Conservation (phyloP, 37 sponge, comb jelly and placozoan genomes). For the Petrosia ficiformis region DNA sequence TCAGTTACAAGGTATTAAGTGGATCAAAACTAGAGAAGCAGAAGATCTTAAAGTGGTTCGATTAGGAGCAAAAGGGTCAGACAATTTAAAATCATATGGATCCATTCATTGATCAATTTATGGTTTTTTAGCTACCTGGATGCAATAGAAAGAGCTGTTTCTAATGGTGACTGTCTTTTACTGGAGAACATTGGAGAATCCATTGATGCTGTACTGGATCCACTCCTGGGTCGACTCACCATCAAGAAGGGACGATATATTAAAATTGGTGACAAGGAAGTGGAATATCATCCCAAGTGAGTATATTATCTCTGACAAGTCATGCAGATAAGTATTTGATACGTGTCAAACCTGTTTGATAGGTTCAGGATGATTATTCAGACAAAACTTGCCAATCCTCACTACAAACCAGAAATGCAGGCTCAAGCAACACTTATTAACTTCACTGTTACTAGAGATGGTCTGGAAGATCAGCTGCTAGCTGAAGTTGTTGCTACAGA, state of each 20-base stretch:
- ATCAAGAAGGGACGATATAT: constrained; percentile 98
- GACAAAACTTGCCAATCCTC: constrained; percentile 99
- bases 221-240: constrained; percentile 93
- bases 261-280: constrained; percentile 99
- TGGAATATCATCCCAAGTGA: constrained; percentile 92
- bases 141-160: constrained; percentile 91
- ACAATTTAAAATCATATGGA: not conserved
- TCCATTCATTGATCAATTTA: not conserved
- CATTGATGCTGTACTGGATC: constrained; percentile 97
- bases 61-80: constrained; percentile 88
- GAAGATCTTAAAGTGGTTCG: constrained; percentile 82
- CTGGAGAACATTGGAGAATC: constrained; percentile 95
- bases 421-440: constrained; percentile 97
- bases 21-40: constrained; percentile 98
- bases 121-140: constrained; percentile 79
- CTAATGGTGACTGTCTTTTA: constrained; percentile 86
- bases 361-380: constrained; percentile 70
- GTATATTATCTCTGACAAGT: not conserved
- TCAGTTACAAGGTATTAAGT: constrained; percentile 98
- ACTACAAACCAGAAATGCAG: constrained; percentile 99
- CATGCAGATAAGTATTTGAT: too few relatives aligned
- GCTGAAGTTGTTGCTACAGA: constrained; percentile 98
- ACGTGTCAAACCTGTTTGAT: not conserved
- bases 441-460: constrained; percentile 98
- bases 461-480: constrained; percentile 96